These are phyloP conservation scores for Phrynosoma platyrhinos DNA, from an alignment of 2,113 vertebrate species.

Conservation along the genomic window DNA sequence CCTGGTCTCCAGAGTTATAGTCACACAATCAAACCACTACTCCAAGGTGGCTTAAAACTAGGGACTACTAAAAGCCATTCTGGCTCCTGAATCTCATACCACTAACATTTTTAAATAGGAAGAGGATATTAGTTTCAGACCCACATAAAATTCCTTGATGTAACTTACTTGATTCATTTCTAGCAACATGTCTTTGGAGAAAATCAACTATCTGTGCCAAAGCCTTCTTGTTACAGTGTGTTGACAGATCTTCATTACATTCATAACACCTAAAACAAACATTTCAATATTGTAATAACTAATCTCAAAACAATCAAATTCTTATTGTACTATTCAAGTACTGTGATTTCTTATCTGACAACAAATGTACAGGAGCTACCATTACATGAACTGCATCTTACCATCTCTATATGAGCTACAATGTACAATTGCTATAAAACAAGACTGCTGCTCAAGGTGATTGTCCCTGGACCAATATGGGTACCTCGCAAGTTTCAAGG, in stretches of 20 bases:
- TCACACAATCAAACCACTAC: too few species aligned
- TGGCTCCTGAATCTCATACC: neutral
- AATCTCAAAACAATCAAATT: neutral
- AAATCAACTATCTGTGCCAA: constrained; percentile 95
- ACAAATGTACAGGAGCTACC: neutral
- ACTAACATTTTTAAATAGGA: neutral
- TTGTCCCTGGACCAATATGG: too few species aligned
- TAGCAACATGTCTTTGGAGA: constrained; percentile 92
- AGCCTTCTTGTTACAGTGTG: constrained; percentile 95
- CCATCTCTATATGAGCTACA: too few species aligned
- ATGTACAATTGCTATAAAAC: neutral
- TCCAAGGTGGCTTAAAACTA: too few species aligned
- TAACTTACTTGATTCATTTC: constrained; percentile 90
- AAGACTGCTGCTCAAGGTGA: neutral
- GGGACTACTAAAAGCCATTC: neutral
- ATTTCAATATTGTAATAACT: constrained; percentile 10
- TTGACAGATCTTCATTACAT: constrained; percentile 95
- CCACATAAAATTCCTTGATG: constrained; percentile 8
- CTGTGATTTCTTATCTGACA: too few species aligned
- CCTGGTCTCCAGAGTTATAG: too few species aligned
- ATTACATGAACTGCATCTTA: neutral
- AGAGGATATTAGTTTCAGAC: neutral
- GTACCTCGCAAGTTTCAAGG: too few species aligned
- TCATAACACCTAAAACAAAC: constrained; percentile 90
- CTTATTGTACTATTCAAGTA: neutral